Evolutionary conservation across 1,140 invertebrate species (phyloP).

Genomic region (Ostrea edulis): DNA sequence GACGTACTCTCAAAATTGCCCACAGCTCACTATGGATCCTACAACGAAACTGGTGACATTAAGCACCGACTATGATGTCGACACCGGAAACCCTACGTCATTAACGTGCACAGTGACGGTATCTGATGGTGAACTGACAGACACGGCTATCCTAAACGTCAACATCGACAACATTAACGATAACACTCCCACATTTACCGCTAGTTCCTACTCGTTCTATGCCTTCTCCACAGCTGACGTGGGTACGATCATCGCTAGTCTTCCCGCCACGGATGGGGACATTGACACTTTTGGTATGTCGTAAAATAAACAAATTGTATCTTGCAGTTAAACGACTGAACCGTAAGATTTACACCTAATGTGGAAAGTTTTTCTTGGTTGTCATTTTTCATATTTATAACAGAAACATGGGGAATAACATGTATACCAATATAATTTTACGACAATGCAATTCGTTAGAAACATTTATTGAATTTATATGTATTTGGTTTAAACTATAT

Average conservation of each 20-base stretch:
- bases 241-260: conserved; percentile 25
- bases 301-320: neutral
- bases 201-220: conserved; percentile 39
- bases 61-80: conserved; percentile 48
- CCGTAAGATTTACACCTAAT: too few species aligned
- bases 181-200: conserved; percentile 52
- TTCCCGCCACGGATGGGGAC: conserved; percentile 53
- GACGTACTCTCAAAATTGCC: conserved; percentile 50
- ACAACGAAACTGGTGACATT: neutral
- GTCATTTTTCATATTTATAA: too few species aligned
- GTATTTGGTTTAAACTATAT: too few species aligned
- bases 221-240: neutral
- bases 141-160: conserved; percentile 44
- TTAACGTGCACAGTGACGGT: conserved; percentile 49
- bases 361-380: too few species aligned
- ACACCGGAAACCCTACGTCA: conserved; percentile 25
- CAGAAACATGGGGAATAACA: too few species aligned
- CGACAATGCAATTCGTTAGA: too few species aligned
- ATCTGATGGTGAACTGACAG: conserved; percentile 51
- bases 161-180: conserved; percentile 59
- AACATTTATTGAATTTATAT: too few species aligned
- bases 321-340: too few species aligned
- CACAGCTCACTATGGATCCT: neutral
- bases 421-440: too few species aligned
- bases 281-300: conserved; percentile 25